Conservation (phyloP, 92 coral and sea anemone species). For the Paramuricea clavata region DNA sequence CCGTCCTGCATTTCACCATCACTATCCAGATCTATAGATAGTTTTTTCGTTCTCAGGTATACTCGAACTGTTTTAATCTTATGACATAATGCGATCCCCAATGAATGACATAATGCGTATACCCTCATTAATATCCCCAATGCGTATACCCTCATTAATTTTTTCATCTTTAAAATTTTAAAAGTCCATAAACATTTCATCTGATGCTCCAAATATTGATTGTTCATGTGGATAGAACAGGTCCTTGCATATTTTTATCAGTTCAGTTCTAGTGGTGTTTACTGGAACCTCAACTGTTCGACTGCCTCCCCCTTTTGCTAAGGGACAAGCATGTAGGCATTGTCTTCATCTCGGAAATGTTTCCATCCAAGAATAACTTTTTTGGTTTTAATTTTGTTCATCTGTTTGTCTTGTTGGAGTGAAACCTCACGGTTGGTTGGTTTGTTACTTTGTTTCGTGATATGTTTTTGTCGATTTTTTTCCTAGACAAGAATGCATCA, state of each 20-base stretch:
- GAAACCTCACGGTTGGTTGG: background rate
- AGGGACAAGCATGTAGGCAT: constrained; percentile 56
- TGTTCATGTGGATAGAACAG: constrained; percentile 65
- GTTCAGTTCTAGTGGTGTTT: constrained; percentile 42
- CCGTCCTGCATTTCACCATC: background rate
- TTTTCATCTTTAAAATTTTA: constrained; percentile 46
- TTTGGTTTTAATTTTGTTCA: constrained; percentile 42
- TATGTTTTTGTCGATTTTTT: constrained; percentile 12
- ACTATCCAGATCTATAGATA: background rate
- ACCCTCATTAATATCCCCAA: too few relatives aligned
- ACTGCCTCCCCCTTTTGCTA: constrained; percentile 72
- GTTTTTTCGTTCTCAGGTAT: constrained; percentile 33
- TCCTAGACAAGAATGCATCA: constrained; percentile 37
- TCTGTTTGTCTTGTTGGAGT: constrained; percentile 43
- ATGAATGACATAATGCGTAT: constrained; percentile 22
- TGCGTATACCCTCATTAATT: constrained; percentile 13
- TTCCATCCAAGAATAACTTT: constrained; percentile 66
- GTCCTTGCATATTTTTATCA: constrained; percentile 60
- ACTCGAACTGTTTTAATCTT: constrained; percentile 45
- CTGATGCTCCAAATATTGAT: constrained; percentile 61
- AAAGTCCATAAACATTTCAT: constrained; percentile 48
- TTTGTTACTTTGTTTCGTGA: too few relatives aligned
- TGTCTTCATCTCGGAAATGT: constrained; percentile 60
- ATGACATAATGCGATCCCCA: constrained; percentile 43
- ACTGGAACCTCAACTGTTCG: constrained; percentile 54